Base-by-base conservation (phyloP, 2,888 invertebrate species). In the Eilema depressum region DNA sequence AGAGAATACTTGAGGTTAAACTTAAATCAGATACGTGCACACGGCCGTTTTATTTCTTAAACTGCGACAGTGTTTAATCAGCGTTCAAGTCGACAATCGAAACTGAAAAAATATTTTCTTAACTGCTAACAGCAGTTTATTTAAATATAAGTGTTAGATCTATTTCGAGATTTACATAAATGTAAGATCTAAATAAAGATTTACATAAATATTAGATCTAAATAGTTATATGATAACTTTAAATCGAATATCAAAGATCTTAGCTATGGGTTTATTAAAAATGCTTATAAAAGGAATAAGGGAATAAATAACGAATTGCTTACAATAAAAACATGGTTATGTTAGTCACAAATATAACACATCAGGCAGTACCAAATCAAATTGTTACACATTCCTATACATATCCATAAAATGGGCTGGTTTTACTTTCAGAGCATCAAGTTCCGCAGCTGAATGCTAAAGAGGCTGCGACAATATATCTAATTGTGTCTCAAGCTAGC, bases 381-480 rank as follows among this genome's bases (percentile, higher is more conserved):
- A 37, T 37, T 23, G 57, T 12, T 65, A 53, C 12, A 25, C 2
- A n/a, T 26, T 23, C 30, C 33, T 10, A 5, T 57, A 25, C 11
- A 57, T 25, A 25, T 53, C 26, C 28, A 53, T 53, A 66, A 64
- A 66, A 69, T 72, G 62, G 57, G 57, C 17, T 28, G 63, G 61
- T 74, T 73, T 71, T 69, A 73, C 63, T 70, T 70, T 68, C 59
- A 68, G 66, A 76, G 72, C 68, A 74, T 75, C 75, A 74, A 79
- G 73, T 74, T 81, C 84, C 84, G 84, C 87, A 84, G 84, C 83
- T 86, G 88, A 89, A 89, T 88, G 87, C 82, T 88, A 89, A 89
- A 87, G 86, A 90, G 85, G 82, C 88, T 90, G 89, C 89, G 89
- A 88, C 87, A 91, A 86, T 86, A 86, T 85, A 86, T 84, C 83